A percentile compares a stretch with the other conserved stretches of the same genome.
Conservation (phyloP, 2,888 invertebrate genomes). For the Ctena decussata region DNA sequence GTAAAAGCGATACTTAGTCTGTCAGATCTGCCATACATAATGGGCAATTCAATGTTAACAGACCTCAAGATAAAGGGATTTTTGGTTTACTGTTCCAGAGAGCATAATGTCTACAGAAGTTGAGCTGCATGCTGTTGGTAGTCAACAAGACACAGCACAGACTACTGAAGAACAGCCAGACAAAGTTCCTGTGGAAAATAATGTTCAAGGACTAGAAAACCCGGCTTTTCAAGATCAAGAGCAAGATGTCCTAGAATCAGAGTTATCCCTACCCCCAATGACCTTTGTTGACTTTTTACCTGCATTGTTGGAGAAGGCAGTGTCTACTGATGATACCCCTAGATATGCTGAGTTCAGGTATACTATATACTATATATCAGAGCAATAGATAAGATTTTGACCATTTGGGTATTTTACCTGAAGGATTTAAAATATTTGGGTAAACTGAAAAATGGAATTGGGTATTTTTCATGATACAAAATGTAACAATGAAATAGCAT, state of each 20-base stretch:
- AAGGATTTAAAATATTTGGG: no score
- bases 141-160: not conserved
- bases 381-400: no score
- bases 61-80: no score
- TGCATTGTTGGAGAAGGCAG: conserved; percentile 54
- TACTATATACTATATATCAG: no score
- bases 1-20: no score
- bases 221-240: not conserved
- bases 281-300: conserved; percentile 75
- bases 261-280: conserved; percentile 56
- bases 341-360: conserved; percentile 72
- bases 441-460: no score
- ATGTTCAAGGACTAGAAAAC: not conserved
- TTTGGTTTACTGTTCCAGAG: not conserved
- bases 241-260: not conserved
- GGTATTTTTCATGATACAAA: no score
- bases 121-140: conserved; percentile 17
- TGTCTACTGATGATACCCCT: conserved; percentile 59
- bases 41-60: no score
- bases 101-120: conserved; percentile 24
- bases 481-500: no score
- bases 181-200: not conserved
- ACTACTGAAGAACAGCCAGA: not conserved
- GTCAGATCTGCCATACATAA: no score
- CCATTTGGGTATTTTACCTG: no score